Conservation (phyloP, 2,797 vertebrate genomes). For the Crenuchus spilurus region DNA sequence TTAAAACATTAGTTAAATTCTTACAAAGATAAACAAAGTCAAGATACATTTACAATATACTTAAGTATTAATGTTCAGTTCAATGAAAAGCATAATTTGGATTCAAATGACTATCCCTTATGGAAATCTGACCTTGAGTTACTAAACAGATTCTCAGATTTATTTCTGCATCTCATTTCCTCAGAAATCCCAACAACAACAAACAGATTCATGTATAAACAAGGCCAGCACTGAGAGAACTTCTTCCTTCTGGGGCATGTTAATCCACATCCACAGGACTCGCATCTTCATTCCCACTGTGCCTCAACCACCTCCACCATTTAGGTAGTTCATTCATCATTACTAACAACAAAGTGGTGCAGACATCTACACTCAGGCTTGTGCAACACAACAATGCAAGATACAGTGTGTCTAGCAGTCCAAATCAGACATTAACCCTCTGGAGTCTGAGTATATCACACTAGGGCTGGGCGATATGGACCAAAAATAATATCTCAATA, state of each 20-base stretch:
- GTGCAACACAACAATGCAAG: no score
- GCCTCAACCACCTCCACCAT: neutral
- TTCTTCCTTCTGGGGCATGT: neutral
- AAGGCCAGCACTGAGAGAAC: neutral
- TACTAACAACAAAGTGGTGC: neutral
- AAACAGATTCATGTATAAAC: slow-evolving; percentile 10
- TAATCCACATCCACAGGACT: neutral
- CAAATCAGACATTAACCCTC: neutral
- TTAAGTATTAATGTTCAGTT: no score
- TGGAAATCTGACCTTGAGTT: neutral
- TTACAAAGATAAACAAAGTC: no score
- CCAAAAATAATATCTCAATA: no score
- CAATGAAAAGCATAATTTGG: no score
- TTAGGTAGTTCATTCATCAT: neutral
- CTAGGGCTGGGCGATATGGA: no score
- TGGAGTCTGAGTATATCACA: no score
- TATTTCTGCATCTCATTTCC: neutral
- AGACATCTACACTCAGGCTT: neutral
- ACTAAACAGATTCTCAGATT: neutral
- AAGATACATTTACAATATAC: no score
- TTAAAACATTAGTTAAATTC: no score
- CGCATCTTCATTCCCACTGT: neutral
- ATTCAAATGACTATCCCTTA: neutral
- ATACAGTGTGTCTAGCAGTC: neutral
- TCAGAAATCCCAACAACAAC: neutral